Base-by-base conservation (phyloP, 2,888 invertebrate species). In the Andrena haemorrhoa region DNA sequence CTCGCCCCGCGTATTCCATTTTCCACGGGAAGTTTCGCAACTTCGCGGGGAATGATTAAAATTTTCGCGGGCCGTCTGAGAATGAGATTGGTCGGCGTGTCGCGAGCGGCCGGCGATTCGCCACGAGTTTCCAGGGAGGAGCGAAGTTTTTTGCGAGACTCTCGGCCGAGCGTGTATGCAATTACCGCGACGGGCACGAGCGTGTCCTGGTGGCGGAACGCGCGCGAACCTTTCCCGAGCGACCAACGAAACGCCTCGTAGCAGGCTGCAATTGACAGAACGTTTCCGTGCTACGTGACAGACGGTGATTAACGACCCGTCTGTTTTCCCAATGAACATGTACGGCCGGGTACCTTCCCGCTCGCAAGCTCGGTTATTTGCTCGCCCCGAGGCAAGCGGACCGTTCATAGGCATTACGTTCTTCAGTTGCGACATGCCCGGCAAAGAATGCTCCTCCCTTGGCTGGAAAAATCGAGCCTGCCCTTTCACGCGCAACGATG, bases 251-350 rank as follows among this genome's bases (percentile, higher is more conserved):
- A 70, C 49, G 69, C 20, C 65, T 49, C 64, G 74, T 47, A 33
- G 63, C 71, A 65, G 75, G 51, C 65, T 73, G 84, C 68, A 53
- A 72, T 75, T 75, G 84, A 75, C 84, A 71, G 79, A 74, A 84
- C 60, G 75, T 65, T 79, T 73, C 66, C 65, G 63, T 66, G 69
- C 66, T 41, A 61, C 70, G 60, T 70, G 83, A 73, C 82, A 63
- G 82, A 61, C 82, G 73, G 71, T 82, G 84, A 84, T 84, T 84
- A 84, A 84, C 82, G 84, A 84, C 75, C 75, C 69, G 73, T 35
- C 75, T 51, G 72, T 75, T 75, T 75, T 68, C 68, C 74, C 61
- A 78, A 83, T 77, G 83, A 83, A 83, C 81, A 66, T 63, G 83
- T 63, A 82, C 63, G 29, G 35, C 31, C 51, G 16, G 66, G 47